Conservation (phyloP, 2,888 invertebrate species). For the Bombylius major region DNA sequence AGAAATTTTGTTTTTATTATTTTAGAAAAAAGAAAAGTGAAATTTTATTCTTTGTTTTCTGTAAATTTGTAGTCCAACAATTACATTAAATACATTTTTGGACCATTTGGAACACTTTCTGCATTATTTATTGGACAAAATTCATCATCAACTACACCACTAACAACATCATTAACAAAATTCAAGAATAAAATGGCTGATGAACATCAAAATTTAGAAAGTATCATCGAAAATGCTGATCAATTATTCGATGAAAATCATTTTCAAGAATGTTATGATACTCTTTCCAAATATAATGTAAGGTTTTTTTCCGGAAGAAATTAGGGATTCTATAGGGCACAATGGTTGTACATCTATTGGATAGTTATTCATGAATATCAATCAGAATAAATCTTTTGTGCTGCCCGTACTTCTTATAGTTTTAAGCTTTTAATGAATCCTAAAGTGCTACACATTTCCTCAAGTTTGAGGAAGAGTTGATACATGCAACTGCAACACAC, state of each 20-base stretch:
- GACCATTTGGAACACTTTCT: neutral
- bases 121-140: neutral
- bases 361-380: too few species aligned
- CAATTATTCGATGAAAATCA: conserved; percentile 48
- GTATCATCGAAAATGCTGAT: conserved; percentile 49
- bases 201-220: conserved; percentile 21
- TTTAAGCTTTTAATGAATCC: too few species aligned
- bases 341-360: too few species aligned
- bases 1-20: too few species aligned
- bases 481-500: too few species aligned
- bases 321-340: too few species aligned
- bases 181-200: conserved; percentile 12
- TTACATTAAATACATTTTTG: neutral
- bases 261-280: conserved; percentile 51
- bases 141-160: neutral
- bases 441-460: too few species aligned
- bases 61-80: neutral
- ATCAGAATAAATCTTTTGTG: too few species aligned
- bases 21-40: too few species aligned
- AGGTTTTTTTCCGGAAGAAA: conserved; percentile 10
- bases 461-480: too few species aligned
- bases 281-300: conserved; percentile 46
- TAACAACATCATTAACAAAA: neutral
- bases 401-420: too few species aligned
- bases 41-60: too few species aligned